A percentile compares a stretch with the other conserved stretches of the same genome.
Evolutionary conservation across 2,797 vertebrate species (phyloP).

Genomic region (Myotis planiceps): DNA sequence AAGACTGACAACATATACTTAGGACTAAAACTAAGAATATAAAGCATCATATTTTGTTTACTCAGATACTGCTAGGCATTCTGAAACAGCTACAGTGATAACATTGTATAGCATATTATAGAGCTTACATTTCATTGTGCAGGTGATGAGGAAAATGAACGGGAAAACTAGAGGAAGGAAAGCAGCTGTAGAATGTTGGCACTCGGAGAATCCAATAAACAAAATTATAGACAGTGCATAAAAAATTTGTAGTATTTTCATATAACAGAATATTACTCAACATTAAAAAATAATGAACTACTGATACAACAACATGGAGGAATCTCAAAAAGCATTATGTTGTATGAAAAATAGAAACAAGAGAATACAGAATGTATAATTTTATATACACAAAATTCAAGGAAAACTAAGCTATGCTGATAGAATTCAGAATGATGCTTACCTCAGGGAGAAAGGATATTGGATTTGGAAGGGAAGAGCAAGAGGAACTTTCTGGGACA

Average conservation of each 20-base stretch:
- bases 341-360: neutral
- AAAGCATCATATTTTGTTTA: conserved; percentile 1
- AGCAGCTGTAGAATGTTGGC: neutral
- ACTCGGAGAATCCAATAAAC: neutral
- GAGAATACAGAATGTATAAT: neutral
- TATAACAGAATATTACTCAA: neutral
- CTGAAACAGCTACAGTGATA: neutral
- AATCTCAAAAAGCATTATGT: conserved; percentile 45
- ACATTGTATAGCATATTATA: neutral
- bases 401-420: conserved; percentile 35
- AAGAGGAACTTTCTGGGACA: neutral
- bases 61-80: neutral
- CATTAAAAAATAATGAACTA: conserved; percentile 21
- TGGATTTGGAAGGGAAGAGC: neutral
- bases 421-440: conserved; percentile 19
- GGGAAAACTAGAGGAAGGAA: neutral
- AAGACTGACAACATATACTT: neutral
- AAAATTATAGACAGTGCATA: neutral
- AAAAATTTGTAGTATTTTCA: neutral
- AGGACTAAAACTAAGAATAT: neutral
- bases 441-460: neutral
- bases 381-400: conserved; percentile 33
- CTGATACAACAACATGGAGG: neutral
- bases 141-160: neutral
- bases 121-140: neutral